A percentile compares a stretch with the other conserved stretches of the same genome.
Evolutionary conservation across 92 coral and sea anemone genomes (phyloP).

Genomic region (Porites rus): DNA sequence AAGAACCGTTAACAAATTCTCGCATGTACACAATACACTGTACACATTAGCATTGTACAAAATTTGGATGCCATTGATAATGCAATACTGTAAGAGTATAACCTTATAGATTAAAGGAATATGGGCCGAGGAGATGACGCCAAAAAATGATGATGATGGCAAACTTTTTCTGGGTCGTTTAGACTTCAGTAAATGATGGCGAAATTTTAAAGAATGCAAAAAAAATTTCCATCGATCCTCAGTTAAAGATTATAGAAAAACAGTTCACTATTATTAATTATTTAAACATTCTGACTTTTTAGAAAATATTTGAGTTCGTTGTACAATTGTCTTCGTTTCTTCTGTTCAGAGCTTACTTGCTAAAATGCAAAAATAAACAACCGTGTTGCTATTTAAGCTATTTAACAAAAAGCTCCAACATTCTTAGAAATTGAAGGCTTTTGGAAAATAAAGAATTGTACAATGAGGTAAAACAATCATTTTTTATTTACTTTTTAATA

Average conservation of each 20-base stretch:
- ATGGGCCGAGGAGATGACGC: background rate
- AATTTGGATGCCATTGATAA: constrained; percentile 16
- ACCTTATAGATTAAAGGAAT: background rate
- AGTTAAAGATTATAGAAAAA: constrained; percentile 3
- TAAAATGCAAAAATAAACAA: background rate
- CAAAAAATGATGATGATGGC: too few relatives aligned
- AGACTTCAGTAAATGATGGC: background rate
- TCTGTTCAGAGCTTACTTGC: background rate
- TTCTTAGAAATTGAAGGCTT: background rate
- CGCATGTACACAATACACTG: background rate
- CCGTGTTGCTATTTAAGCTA: background rate
- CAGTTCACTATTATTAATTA: constrained; percentile 25
- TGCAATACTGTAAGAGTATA: background rate
- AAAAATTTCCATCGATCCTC: background rate
- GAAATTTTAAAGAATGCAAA: background rate
- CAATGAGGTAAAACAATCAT: background rate
- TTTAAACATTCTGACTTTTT: constrained; percentile 45
- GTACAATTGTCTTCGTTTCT: background rate
- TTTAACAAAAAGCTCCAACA: background rate
- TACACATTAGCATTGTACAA: constrained; percentile 14
- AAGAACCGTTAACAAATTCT: constrained; percentile 44
- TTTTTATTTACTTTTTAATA: too few relatives aligned
- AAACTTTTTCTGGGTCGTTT: background rate
- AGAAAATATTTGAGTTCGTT: constrained; percentile 27
- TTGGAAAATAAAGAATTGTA: background rate